These are phyloP conservation scores for Dendrolimus houi DNA, from an alignment of 2,888 invertebrate species.

Conservation along the genomic window DNA sequence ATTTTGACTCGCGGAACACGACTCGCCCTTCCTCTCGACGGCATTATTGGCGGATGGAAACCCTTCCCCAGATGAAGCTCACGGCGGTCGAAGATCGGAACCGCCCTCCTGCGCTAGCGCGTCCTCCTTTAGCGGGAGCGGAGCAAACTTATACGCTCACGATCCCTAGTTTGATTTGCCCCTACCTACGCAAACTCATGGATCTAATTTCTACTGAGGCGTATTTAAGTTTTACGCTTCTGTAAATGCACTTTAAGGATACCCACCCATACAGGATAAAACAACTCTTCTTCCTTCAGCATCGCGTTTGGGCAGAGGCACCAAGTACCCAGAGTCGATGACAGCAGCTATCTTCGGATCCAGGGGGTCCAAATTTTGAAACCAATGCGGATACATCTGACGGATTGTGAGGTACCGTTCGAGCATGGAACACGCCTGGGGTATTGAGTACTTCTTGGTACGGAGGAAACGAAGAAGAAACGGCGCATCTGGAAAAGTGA, in stretches of 20 bases:
- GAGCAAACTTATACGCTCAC: no score
- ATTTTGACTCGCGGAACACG: no score
- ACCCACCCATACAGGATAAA: slow-evolving; percentile 84
- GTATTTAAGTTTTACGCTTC: no score
- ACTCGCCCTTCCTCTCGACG: no score
- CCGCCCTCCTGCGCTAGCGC: no score
- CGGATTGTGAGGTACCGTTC: slow-evolving; percentile 91
- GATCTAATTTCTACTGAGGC: no score
- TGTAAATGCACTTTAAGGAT: neutral
- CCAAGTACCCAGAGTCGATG: slow-evolving; percentile 86
- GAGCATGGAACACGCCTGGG: slow-evolving; percentile 90
- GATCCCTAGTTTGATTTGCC: no score
- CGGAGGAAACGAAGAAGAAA: slow-evolving; percentile 90
- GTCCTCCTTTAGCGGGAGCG: no score
- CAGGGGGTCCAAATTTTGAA: slow-evolving; percentile 85
- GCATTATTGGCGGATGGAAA: no score
- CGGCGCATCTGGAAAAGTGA: slow-evolving; percentile 76
- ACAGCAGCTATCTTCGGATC: slow-evolving; percentile 88
- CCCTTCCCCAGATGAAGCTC: no score
- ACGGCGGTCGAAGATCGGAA: no score
- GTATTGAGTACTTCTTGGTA: slow-evolving; percentile 91
- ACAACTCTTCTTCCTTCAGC: slow-evolving; percentile 85
- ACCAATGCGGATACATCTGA: slow-evolving; percentile 91
- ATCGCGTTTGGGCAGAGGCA: slow-evolving; percentile 85
- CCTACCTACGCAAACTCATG: no score